Conservation (phyloP, 2,888 invertebrate genomes). For the Ichneumoninae sp. region DNA sequence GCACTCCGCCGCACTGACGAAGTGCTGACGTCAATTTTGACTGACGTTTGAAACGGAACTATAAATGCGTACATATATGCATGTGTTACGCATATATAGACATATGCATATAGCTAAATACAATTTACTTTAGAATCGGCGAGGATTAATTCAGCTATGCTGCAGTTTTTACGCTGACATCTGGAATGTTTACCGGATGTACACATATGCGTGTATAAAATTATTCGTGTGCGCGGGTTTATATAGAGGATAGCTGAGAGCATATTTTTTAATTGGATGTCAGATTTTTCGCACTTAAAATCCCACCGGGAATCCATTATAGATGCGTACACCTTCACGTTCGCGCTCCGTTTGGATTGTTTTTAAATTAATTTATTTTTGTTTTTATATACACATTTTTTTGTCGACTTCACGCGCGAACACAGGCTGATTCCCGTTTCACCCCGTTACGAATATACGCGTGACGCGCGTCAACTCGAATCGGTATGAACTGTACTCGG, state of each 20-base stretch:
- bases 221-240: background rate
- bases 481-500: slow-evolving; percentile 33
- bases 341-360: background rate
- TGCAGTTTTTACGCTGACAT: slow-evolving; percentile 10
- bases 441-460: slow-evolving; percentile 22
- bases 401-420: background rate
- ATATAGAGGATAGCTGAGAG: slow-evolving; percentile 28
- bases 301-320: slow-evolving; percentile 1
- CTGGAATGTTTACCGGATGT: background rate
- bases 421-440: slow-evolving; percentile 5
- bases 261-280: slow-evolving; percentile 46
- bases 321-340: background rate
- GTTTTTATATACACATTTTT: background rate
- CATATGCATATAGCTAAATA: background rate
- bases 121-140: background rate
- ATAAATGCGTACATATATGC: background rate
- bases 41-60: background rate
- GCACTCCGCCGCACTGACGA: background rate
- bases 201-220: background rate
- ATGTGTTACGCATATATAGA: background rate
- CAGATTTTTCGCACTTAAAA: slow-evolving; percentile 41
- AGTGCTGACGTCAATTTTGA: slow-evolving; percentile 24
- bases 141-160: slow-evolving; percentile 15
- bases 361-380: background rate
- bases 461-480: slow-evolving; percentile 43